A percentile compares a stretch with the other conserved stretches of the same genome.
Conservation (phyloP, 2,113 vertebrate genomes). For the Microtus montanus region DNA sequence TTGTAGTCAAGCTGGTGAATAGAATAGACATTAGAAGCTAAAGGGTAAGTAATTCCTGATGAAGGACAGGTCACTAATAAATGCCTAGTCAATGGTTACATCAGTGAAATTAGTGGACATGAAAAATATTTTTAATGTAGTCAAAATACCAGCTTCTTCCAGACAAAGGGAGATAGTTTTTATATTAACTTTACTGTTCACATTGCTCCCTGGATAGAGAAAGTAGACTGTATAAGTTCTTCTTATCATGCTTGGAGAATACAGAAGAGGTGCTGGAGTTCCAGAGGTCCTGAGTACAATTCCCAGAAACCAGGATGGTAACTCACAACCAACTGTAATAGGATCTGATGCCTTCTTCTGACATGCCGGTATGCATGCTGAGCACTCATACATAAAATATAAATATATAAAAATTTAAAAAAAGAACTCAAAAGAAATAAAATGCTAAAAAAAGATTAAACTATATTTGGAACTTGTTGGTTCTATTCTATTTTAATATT, state of each 20-base stretch:
- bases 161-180: neutral
- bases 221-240: neutral
- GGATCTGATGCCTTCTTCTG: neutral
- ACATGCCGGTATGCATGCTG: neutral
- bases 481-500: neutral
- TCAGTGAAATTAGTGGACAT: neutral
- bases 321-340: neutral
- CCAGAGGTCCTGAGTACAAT: neutral
- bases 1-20: neutral
- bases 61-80: neutral
- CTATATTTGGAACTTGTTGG: conserved; percentile 39
- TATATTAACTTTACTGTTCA: conserved; percentile 11
- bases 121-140: neutral
- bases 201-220: neutral
- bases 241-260: neutral
- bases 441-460: conserved; percentile 12
- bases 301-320: neutral
- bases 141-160: neutral
- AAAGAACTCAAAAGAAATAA: neutral
- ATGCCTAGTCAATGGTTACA: neutral
- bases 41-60: neutral
- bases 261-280: neutral
- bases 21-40: neutral
- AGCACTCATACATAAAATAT: neutral
- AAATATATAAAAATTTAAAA: neutral